These are phyloP conservation scores for Acanthosepion pharaonis DNA, from an alignment of 2,888 invertebrate species.

Conservation along the genomic window DNA sequence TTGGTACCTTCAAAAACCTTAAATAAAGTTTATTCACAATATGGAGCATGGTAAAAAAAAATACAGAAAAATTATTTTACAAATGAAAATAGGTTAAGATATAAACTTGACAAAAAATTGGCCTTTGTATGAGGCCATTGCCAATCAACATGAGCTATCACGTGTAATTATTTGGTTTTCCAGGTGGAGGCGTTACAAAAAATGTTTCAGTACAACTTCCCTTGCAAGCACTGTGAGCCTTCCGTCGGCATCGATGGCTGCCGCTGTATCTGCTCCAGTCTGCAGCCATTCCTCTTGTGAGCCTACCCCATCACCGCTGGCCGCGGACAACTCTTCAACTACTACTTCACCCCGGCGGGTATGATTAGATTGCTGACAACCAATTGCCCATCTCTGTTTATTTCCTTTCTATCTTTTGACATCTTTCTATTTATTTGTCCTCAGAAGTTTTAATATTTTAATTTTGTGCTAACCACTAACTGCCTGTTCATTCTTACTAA, in stretches of 20 bases:
- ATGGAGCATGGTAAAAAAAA: conserved; percentile 33
- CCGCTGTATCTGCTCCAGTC: conserved; percentile 33
- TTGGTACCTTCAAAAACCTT: not conserved
- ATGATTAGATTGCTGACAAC: conserved; percentile 43
- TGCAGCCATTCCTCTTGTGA: conserved; percentile 34
- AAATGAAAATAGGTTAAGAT: not conserved
- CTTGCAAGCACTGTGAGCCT: conserved; percentile 40
- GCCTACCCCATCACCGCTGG: conserved; percentile 40
- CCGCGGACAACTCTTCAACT: conserved; percentile 38
- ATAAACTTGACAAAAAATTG: not conserved
- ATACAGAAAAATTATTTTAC: not conserved
- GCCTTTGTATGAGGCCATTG: not conserved
- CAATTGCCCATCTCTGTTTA: conserved; percentile 1
- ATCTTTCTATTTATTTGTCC: not conserved
- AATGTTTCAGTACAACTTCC: conserved; percentile 44
- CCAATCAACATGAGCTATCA: not conserved
- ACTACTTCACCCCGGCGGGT: conserved; percentile 46
- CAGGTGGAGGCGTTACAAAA: conserved; percentile 46
- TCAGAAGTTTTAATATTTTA: not conserved
- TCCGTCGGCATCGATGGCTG: conserved; percentile 24
- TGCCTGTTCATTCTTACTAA: not conserved
- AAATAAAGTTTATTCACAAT: not conserved
- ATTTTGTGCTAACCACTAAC: conserved; percentile 6
- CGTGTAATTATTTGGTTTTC: conserved; percentile 45
- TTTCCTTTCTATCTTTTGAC: not conserved